Base-by-base conservation (phyloP, 2,888 invertebrate genomes). In the Leptopilina drosophilae region DNA sequence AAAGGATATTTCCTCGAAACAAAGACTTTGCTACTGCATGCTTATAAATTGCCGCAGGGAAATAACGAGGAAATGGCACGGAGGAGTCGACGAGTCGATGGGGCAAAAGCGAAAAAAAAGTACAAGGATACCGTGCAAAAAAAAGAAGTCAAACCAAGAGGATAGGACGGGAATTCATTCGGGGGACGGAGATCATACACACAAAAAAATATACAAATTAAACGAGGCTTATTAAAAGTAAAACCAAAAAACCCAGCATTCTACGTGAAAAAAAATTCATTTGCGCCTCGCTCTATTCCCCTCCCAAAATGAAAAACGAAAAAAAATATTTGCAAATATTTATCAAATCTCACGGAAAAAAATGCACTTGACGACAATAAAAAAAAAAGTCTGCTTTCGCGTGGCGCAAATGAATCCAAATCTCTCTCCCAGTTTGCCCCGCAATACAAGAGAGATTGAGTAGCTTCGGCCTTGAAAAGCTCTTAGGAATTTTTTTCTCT, bases 331-430 rank as follows among this genome's bases (percentile, higher is more conserved):
- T 26, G 6, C 64, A 40, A 64, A 33, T 33, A 53, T 53, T 53
- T 33, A 56, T 73, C 53, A 33, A 53, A 33, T 40, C 40, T 73
- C 73, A 73, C 40, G 56, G 56, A 73, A 33, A 33, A 33, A 33
- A 33, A 73, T 73, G 49, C 49, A 69, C 26, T 69, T 73, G 77
- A 79, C 77, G 76, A 81, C 79, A 78, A 67, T 56, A 62, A 56
- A 69, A 64, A 78, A 80, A 67, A 64, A 82, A 81, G 83, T 83
- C 82, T 73, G 73, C 73, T 73, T 49, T 84, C 78, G 82, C 82
- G 82, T 80, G 81, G 79, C 84, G 79, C 82, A 81, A 80, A 81
- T 80, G 77, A 83, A 82, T 82, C 81, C 7, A 4, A 49, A 69
- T 14, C 14, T 69, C 56, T 14, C 53, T 73, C 62, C n/a, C 20